Evolutionary conservation across 1,140 invertebrate genomes (phyloP).

Genomic region (Dufourea novaeangliae): DNA sequence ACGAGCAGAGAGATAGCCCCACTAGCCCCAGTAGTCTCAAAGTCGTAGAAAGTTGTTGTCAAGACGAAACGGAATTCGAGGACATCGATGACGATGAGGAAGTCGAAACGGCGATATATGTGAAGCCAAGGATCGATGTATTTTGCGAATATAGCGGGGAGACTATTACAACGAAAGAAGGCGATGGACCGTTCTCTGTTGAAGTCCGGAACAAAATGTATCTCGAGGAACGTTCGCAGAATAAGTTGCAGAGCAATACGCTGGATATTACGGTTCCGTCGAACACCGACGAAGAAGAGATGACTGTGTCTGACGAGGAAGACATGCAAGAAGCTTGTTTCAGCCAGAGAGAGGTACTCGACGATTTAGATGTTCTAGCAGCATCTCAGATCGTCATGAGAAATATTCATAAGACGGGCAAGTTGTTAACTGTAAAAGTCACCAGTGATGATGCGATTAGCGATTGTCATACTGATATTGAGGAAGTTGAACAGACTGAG

Average conservation of each 20-base stretch:
- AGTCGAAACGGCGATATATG: conserved; percentile 61
- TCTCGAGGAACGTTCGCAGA: conserved; percentile 43
- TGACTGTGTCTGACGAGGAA: conserved; percentile 74
- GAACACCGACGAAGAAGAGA: conserved; percentile 77
- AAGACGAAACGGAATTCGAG: conserved; percentile 77
- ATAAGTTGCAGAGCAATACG: not conserved
- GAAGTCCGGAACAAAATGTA: conserved; percentile 78
- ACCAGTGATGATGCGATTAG: conserved; percentile 63
- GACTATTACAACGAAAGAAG: conserved; percentile 79
- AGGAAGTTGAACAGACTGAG: conserved; percentile 75
- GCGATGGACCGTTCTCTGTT: conserved; percentile 78
- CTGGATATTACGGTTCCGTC: conserved; percentile 69
- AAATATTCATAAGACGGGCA: conserved; percentile 74
- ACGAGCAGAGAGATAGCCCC: conserved; percentile 30
- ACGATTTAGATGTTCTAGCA: conserved; percentile 70
- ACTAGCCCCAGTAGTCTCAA: conserved; percentile 38
- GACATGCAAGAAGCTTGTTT: conserved; percentile 49
- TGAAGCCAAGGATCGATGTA: conserved; percentile 69
- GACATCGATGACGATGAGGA: conserved; percentile 76
- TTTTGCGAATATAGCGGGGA: conserved; percentile 75
- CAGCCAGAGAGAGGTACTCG: conserved; percentile 56
- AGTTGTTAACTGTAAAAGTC: conserved; percentile 64
- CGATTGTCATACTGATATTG: conserved; percentile 77
- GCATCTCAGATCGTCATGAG: conserved; percentile 77
- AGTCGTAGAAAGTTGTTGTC: conserved; percentile 51